Evolutionary conservation across 64 coral and sea anemone genomes (phyloP).

Genomic region (Actinia equina): DNA sequence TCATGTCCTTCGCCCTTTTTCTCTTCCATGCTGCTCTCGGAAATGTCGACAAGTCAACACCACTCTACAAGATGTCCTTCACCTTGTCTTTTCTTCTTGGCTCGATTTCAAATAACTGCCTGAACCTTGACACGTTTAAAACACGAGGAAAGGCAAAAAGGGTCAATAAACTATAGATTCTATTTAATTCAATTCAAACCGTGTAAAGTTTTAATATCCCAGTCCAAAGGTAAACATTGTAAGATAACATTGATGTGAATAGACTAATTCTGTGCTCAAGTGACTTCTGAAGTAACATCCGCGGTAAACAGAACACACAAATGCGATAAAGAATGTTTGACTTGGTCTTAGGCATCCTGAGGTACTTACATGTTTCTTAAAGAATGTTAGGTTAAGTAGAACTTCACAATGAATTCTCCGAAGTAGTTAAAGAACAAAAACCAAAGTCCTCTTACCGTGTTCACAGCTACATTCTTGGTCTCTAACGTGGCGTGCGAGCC

Average conservation of each 20-base stretch:
- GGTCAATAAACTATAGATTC: conserved; percentile 14
- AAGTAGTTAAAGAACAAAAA: not conserved
- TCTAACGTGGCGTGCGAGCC: conserved; percentile 10
- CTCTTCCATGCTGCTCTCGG: not conserved
- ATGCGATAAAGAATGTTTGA: not conserved
- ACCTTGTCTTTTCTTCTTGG: conserved; percentile 25
- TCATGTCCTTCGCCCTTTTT: conserved; percentile 50
- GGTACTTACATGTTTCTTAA: conserved; percentile 35
- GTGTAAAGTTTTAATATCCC: not conserved
- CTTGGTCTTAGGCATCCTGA: not conserved
- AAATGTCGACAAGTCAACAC: conserved; percentile 8
- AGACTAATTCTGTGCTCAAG: conserved; percentile 1
- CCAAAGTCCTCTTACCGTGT: not conserved
- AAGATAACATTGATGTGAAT: conserved; percentile 10
- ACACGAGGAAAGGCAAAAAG: conserved; percentile 18
- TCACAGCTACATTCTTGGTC: conserved; percentile 3
- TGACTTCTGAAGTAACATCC: not conserved
- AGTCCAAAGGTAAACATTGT: conserved; percentile 17
- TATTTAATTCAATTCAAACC: conserved; percentile 1
- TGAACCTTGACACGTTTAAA: conserved; percentile 12
- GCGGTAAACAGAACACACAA: conserved; percentile 19
- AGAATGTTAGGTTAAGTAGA: conserved; percentile 9
- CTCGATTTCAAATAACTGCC: conserved; percentile 29
- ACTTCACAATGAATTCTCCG: not conserved
- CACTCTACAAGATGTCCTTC: conserved; percentile 1